Evolutionary conservation across 2,113 vertebrate species (phyloP).

Genomic region (human): DNA sequence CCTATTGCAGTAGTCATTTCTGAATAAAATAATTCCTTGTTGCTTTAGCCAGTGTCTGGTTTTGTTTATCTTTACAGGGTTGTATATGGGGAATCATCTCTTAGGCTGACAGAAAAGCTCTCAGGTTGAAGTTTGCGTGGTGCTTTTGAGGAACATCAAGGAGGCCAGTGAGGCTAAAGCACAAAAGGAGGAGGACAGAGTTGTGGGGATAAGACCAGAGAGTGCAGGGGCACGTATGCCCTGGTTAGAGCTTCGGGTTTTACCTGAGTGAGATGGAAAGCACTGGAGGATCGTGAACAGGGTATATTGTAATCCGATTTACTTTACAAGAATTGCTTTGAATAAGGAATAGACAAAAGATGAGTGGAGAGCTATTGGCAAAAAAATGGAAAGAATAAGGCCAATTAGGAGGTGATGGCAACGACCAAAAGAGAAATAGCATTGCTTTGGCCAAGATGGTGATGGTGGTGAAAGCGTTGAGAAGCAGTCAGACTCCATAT

Average conservation of each 20-base stretch:
- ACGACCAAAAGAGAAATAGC: not conserved
- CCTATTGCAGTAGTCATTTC: not conserved
- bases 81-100: not conserved
- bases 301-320: not conserved
- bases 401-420: not conserved
- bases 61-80: not conserved
- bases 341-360: not conserved
- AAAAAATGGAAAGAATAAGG: not conserved
- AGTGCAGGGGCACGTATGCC: fast-evolving
- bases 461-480: not conserved
- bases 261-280: not conserved
- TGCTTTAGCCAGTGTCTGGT: not conserved
- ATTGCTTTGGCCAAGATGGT: fast-evolving
- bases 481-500: not conserved
- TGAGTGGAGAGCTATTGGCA: not conserved
- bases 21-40: not conserved
- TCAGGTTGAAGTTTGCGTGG: not conserved
- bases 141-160: not conserved
- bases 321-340: not conserved
- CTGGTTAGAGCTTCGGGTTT: not conserved
- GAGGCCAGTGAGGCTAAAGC: not conserved
- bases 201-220: not conserved
- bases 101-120: not conserved
- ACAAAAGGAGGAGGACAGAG: not conserved
- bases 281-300: not conserved